Evolutionary conservation across 2,113 vertebrate genomes (phyloP).

Genomic region (Scalopus aquaticus): DNA sequence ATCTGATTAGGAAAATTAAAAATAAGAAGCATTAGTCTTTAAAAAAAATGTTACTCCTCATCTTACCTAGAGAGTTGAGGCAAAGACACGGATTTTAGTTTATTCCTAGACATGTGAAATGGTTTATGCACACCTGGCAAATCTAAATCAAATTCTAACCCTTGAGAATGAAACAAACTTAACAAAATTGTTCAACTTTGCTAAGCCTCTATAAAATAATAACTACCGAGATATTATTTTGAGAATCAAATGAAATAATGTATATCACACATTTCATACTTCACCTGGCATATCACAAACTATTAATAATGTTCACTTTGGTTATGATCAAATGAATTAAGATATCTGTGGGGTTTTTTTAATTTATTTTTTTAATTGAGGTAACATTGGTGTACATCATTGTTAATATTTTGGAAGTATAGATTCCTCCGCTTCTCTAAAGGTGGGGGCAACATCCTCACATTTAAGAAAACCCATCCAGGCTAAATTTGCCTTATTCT

Average conservation of each 20-base stretch:
- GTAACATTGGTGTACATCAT: too few species aligned
- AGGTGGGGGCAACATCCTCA: background rate
- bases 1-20: conserved; percentile 60
- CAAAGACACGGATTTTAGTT: background rate
- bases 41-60: background rate
- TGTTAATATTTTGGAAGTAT: too few species aligned
- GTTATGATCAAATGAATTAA: conserved; percentile 3
- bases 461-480: background rate
- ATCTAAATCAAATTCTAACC: background rate
- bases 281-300: background rate
- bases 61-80: background rate
- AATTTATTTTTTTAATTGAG: background rate
- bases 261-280: background rate
- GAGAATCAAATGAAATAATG: background rate
- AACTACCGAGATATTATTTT: background rate
- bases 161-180: background rate
- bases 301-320: background rate
- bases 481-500: background rate
- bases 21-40: conserved; percentile 17
- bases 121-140: background rate
- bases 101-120: background rate
- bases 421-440: too few species aligned
- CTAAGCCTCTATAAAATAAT: background rate
- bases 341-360: background rate
- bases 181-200: background rate